Evolutionary conservation across 1,140 invertebrate genomes (phyloP), one percentile per base, ranked within the genome.

Genomic region (Drosophila auraria): DNA sequence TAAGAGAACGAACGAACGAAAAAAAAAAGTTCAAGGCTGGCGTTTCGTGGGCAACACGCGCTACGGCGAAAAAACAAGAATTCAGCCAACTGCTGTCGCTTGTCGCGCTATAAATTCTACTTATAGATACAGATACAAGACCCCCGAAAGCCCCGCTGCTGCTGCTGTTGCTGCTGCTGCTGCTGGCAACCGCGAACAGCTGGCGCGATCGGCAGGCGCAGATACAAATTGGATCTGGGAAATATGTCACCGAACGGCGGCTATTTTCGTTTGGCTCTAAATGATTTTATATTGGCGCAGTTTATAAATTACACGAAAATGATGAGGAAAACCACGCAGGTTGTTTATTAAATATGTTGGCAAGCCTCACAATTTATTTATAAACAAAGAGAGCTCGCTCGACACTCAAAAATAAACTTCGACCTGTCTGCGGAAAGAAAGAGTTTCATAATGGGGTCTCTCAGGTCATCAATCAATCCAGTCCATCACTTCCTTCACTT

Each of bases 1-100:
- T 56, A 80, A 82, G 72, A 78, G 49, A 70, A 30, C 38, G 15
- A n/a, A 23, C 11, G 20, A 72, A 23, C 11, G 20, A 72, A 53
- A 42, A 75, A 76, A 87, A 89, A 87, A 87, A 89, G 84, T 89
- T 89, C 84, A 89, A 89, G 84, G 84, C 84, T 79, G 84, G 65
- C 53, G 70, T 65, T 78, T 76, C 44, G 86, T 90, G 64, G 75
- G 78, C 74, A 90, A 79, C 81, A 83, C 45, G 75, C 63, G 78
- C 78, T 58, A 78, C 64, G 44, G 25, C 42, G 15, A 47, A 66
- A 23, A 58, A 54, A 60, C 20, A 76, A 57, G 66, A 38, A 59
- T 44, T 58, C 17, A 47, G 53, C 20, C 59, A 82, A 77, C 80
- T 76, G 80, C 59, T 61, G 80, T 51, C 80, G 66, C 61, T 49